Base-by-base conservation (phyloP, 2,113 vertebrate genomes). In the Myrmophylax atrothorax region DNA sequence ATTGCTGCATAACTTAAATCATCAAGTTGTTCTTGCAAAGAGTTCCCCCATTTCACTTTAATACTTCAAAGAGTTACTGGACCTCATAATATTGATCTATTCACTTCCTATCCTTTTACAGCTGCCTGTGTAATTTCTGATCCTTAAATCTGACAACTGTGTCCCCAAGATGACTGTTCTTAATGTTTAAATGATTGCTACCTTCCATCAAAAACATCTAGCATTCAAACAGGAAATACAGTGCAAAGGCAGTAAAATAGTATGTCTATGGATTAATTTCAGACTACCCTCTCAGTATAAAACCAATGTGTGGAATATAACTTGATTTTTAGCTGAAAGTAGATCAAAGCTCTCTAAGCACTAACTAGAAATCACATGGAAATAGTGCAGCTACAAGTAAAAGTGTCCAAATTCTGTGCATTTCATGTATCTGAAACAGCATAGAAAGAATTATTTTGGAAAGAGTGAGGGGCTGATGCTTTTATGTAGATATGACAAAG, bases 121-220 rank as follows among this genome's bases (percentile, higher is more conserved):
- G 94, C 87, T 95, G 84, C 84, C 94, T 84, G 7, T 96, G 42
- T 95, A 97, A 97, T 86, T 93, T 93, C 84, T 84, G 89, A 91
- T 95, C 93, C 87, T 97, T 97, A 95, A 97, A 94, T 94, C 89
- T 95, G 95, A 95, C 93, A 95, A 72, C 87, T 92, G n/a, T 82
- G 89, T 97, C 93, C 95, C 94, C 89, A 89, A 3, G 89, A 96
- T 94, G 91, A 95, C 93, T 93, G 70, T 89, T 94, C 87, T 68
- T 94, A 94, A 92, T 82, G 84, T 91, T 90, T 89, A 89, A 96
- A 84, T 91, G 94, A 95, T 94, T 91, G 81, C 84, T 89, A 64
- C 77, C 53, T 94, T 95, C 87, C 87, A 94, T 96, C 94, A 92
- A 79, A 95, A 72, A 88, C 76, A 72, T 84, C 87, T 60, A 82